Base-by-base conservation (phyloP, 2,888 invertebrate genomes). In the Mesochorus sp. region DNA sequence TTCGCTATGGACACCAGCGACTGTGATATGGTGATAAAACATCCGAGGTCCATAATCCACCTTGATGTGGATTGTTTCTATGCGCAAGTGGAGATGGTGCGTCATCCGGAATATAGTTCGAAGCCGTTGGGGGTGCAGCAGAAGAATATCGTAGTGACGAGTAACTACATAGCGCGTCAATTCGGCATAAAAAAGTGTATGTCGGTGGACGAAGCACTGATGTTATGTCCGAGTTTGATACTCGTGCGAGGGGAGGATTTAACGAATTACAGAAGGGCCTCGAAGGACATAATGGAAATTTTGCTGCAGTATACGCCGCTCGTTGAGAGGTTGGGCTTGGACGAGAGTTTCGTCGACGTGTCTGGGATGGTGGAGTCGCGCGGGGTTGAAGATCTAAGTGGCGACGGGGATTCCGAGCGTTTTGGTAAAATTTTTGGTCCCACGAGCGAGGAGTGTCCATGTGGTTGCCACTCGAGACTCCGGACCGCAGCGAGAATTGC, bases 51-150 rank as follows among this genome's bases (percentile, higher is more conserved):
- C 79, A 95, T 97, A 83, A 93, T 97, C 86, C 96, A 96, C 89
- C 92, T 97, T 85, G 96, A 97, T 89, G 92, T 96, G 88, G 96
- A 97, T 90, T 96, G 95, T 90, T 97, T 95, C 91, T 97, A 96
- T 91, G 96, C 96, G 76, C 96, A 97, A 93, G 96, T 97, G 81
- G 96, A 97, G 91, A 95, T 95, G 93, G 89, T 95, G 72, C 93
- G 94, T 82, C 94, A 95, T 88, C 95, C 96, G 1, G 92, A 94
- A 84, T 91, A 95, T 66, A 92, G 93, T 79, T 91, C 92, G 66
- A 93, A 94, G 83, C 96, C 96, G 26, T 90, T 97, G 80, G 97
- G 97, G 64, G 94, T 97, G 37, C 95, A 96, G 89, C 97, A 97
- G 91, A 97, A 97, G 89, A 95, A 95, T 90, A 93, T 95, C 74